These are phyloP conservation scores for Danio rerio DNA, from an alignment of 2,113 vertebrate genomes.

Conservation along the genomic window GRCz12tu NC_133192.1:15704001-15704500, in stretches of 20 bases:
- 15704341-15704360: slow-evolving; percentile 3
- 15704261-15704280: background rate
- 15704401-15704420: background rate
- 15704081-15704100: background rate
- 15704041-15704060: too few species aligned
- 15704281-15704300: slow-evolving; percentile 36
- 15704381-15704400: background rate
- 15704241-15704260: background rate
- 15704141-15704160: background rate
- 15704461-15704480: background rate
- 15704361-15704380: background rate
- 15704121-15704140: background rate
- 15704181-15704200: background rate
- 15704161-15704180: background rate
- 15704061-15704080: too few species aligned
- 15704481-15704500: background rate
- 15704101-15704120: background rate
- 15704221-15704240: background rate
- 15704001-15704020: too few species aligned
- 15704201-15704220: background rate
- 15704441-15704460: background rate
- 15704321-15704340: slow-evolving; percentile 51
- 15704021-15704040: too few species aligned
- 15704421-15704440: background rate
- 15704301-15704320: slow-evolving; percentile 28